phyloP scores from a whole-genome alignment of 1,140 invertebrate species.

The Lerema accius region DNA sequence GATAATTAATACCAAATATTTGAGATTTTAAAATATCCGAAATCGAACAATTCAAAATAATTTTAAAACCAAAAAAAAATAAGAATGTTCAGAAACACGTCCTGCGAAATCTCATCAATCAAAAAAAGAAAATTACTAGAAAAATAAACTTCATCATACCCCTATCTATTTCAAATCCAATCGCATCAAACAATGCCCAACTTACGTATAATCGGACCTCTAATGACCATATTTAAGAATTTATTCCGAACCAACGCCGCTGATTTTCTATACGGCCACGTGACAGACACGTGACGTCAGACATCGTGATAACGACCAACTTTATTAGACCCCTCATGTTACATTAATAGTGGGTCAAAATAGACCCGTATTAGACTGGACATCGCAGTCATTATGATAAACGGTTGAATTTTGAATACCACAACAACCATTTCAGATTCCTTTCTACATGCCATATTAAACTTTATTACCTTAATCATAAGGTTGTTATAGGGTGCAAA shows the following conservation, averaged over 20 bases:
- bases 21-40: too few relatives aligned
- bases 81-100: too few relatives aligned
- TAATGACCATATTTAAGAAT: constrained; percentile 76
- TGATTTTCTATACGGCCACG: constrained; percentile 65
- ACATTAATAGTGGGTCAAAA: not conserved
- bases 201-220: constrained; percentile 64
- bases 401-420: constrained; percentile 66
- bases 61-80: too few relatives aligned
- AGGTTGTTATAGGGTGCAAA: constrained; percentile 1
- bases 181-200: constrained; percentile 57
- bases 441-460: constrained; percentile 14
- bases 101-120: not conserved
- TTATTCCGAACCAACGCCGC: constrained; percentile 73
- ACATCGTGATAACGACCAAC: constrained; percentile 60
- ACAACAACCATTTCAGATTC: constrained; percentile 18
- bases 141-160: constrained; percentile 47
- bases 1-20: too few relatives aligned
- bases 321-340: constrained; percentile 31
- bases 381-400: constrained; percentile 64
- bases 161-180: constrained; percentile 70
- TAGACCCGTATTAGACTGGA: constrained; percentile 40
- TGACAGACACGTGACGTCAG: constrained; percentile 60
- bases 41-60: too few relatives aligned
- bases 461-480: constrained; percentile 38
- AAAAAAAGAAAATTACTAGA: constrained; percentile 25